Evolutionary conservation across 1,140 invertebrate species (phyloP).

Genomic region (Dufourea novaeangliae): DNA sequence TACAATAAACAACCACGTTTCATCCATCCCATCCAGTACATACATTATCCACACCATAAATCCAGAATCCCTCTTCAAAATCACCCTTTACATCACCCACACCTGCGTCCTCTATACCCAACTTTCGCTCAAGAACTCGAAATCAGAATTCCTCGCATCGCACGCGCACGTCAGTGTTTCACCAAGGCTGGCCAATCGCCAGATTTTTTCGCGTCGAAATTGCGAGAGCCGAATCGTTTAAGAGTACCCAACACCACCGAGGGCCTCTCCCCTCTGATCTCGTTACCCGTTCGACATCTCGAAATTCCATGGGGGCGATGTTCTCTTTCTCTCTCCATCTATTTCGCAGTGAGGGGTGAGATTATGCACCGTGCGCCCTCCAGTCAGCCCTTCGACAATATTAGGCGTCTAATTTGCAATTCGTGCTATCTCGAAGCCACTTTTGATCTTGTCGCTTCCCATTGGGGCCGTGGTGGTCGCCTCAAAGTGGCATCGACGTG

Average conservation of each 20-base stretch:
- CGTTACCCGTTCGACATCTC: slow-evolving; percentile 14
- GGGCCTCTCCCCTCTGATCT: not conserved
- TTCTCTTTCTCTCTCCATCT: not conserved
- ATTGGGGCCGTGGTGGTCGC: slow-evolving; percentile 48
- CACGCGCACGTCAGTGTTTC: slow-evolving; percentile 21
- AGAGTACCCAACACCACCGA: not conserved
- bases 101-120: not conserved
- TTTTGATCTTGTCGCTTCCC: slow-evolving; percentile 65
- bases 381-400: slow-evolving; percentile 44
- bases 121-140: not conserved
- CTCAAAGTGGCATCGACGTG: slow-evolving; percentile 57
- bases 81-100: not conserved
- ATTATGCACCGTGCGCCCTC: slow-evolving; percentile 51
- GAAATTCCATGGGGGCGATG: not conserved
- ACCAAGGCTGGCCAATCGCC: not conserved
- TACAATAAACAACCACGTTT: no score
- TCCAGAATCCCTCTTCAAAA: not conserved
- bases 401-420: slow-evolving; percentile 65
- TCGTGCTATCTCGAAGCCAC: slow-evolving; percentile 58
- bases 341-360: slow-evolving; percentile 18
- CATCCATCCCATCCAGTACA: no score
- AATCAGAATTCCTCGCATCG: slow-evolving; percentile 10
- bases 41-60: no score
- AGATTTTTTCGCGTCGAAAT: slow-evolving; percentile 22
- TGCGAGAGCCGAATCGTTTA: not conserved